phyloP scores from a whole-genome alignment of 2,888 invertebrate species.

The Sinopyrophorus schimmeli region DNA sequence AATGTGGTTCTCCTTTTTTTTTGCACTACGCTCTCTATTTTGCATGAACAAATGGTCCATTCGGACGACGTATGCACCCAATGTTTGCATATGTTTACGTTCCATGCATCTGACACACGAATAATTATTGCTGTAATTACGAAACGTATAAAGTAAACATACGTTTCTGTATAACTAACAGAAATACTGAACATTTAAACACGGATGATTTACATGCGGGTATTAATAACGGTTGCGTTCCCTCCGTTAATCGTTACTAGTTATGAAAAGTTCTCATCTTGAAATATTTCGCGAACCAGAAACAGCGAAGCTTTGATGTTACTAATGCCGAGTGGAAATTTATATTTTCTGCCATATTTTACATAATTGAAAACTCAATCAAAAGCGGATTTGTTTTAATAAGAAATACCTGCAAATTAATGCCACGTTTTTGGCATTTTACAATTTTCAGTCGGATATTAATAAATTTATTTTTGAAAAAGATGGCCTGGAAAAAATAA shows the following conservation, averaged over 20 bases:
- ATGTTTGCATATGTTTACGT: conserved; percentile 16
- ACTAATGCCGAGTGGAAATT: no score
- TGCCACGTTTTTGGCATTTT: no score
- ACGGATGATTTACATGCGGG: conserved; percentile 13
- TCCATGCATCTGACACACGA: conserved; percentile 18
- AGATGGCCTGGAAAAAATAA: no score
- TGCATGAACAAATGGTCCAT: conserved; percentile 16
- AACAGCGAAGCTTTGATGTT: conserved; percentile 6
- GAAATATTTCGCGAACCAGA: conserved; percentile 1
- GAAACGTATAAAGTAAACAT: conserved; percentile 20
- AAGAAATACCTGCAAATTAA: no score
- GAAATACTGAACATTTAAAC: conserved; percentile 14
- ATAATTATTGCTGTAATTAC: conserved; percentile 21
- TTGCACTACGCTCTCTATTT: conserved; percentile 23
- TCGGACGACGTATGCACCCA: conserved; percentile 13
- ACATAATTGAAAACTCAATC: neutral
- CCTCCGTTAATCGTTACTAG: conserved; percentile 9
- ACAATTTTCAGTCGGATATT: no score
- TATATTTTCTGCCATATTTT: neutral
- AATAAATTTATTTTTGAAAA: no score
- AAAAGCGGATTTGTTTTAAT: no score
- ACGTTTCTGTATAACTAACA: conserved; percentile 20
- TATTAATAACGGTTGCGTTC: conserved; percentile 17
- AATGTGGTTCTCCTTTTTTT: conserved; percentile 20
- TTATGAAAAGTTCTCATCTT: conserved; percentile 4